Percentiles rank a stretch among this genome's conserved stretches.
phyloP scores from a whole-genome alignment of 2,888 invertebrate species.

The Cancer borealis region DNA sequence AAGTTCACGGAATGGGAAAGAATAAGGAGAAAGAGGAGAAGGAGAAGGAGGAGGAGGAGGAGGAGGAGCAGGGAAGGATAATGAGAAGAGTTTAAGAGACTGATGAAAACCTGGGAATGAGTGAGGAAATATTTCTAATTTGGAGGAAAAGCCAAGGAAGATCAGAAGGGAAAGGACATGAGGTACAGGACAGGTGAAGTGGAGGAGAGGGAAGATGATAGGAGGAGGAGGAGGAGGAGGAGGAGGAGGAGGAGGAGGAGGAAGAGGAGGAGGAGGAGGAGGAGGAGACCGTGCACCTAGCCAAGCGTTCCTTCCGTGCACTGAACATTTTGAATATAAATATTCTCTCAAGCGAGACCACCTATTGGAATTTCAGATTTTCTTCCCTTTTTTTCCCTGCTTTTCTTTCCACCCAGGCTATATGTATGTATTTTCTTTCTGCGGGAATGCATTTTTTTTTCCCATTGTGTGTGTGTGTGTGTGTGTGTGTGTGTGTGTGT shows the following conservation, averaged over 20 bases:
- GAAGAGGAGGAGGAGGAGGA: constrained; percentile 49
- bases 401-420: constrained; percentile 14
- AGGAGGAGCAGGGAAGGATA: background rate
- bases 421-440: constrained; percentile 25
- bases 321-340: constrained; percentile 62
- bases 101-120: background rate
- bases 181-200: background rate
- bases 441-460: background rate
- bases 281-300: constrained; percentile 16
- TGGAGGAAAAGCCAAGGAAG: background rate
- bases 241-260: constrained; percentile 6
- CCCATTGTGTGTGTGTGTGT: background rate
- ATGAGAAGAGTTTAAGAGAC: constrained; percentile 6
- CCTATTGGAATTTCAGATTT: constrained; percentile 58
- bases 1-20: background rate
- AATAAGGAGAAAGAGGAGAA: background rate
- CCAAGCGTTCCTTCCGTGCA: constrained; percentile 14
- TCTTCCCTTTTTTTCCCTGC: background rate
- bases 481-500: background rate
- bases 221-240: background rate
- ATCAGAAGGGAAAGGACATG: background rate
- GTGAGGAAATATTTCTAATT: background rate
- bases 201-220: background rate
- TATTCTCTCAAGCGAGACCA: constrained; percentile 39
- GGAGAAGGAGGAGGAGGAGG: background rate